phyloP scores from a whole-genome alignment of 2,888 invertebrate genomes.

The Hofmannophila pseudospretella region DNA sequence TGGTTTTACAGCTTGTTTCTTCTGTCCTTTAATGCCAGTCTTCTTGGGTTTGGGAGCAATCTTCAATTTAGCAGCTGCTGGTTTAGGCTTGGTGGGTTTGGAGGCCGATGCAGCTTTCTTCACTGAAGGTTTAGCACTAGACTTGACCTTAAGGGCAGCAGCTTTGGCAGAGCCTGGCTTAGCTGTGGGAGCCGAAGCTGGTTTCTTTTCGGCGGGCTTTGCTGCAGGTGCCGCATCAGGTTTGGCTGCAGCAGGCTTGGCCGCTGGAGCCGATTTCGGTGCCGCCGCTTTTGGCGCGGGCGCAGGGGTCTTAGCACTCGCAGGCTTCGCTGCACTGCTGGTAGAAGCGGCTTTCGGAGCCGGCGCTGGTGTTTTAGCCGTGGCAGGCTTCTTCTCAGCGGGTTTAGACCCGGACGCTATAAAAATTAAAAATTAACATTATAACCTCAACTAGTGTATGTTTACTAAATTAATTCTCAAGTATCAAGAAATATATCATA shows the following conservation, averaged over 20 bases:
- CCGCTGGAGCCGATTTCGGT: conserved; percentile 61
- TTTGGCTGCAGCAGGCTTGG: conserved; percentile 61
- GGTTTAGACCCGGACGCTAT: conserved; percentile 62
- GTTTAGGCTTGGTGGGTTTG: conserved; percentile 68
- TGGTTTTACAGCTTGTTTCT: conserved; percentile 69
- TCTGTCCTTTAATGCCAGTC: conserved; percentile 75
- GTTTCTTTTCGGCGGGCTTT: conserved; percentile 61
- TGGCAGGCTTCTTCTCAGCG: conserved; percentile 65
- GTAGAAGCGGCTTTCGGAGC: conserved; percentile 48
- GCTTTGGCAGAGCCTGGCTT: conserved; percentile 76
- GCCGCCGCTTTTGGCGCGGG: conserved; percentile 45
- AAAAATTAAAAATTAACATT: neutral
- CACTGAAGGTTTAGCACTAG: conserved; percentile 70
- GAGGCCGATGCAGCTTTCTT: conserved; percentile 72
- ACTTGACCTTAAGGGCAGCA: conserved; percentile 68
- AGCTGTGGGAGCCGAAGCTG: conserved; percentile 52
- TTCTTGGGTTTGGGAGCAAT: conserved; percentile 76
- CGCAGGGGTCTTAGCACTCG: conserved; percentile 63
- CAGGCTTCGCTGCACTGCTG: conserved; percentile 31
- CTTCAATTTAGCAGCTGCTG: conserved; percentile 68
- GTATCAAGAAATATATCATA: too few relatives aligned
- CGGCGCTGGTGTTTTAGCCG: conserved; percentile 39
- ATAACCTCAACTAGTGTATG: neutral
- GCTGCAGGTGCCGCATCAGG: conserved; percentile 62
- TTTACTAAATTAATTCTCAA: too few relatives aligned